Percentiles rank a stretch among this genome's conserved stretches.
Conservation (phyloP, 2,797 vertebrate species). For the Smutsia gigantea region DNA sequence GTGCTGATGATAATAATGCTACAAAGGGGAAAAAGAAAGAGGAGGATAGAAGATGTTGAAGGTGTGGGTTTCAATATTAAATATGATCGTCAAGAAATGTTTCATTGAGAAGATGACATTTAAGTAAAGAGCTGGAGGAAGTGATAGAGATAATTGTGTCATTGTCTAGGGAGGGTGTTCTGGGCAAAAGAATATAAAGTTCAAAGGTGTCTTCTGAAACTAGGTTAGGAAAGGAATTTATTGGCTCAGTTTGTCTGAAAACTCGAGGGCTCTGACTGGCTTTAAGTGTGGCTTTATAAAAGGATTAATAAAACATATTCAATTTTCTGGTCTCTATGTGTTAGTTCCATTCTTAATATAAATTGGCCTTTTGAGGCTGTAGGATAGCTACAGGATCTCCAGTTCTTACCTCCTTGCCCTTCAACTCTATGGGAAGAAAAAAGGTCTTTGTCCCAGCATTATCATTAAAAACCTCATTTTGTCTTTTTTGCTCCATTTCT, state of each 20-base stretch:
- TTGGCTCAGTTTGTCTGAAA: neutral
- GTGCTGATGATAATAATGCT: neutral
- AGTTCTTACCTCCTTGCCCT: neutral
- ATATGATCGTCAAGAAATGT: neutral
- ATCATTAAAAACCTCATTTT: neutral
- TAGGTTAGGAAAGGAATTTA: conserved; percentile 20
- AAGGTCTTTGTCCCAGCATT: conserved; percentile 7
- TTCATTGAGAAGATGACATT: neutral
- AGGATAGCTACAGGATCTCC: neutral
- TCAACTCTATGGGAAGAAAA: neutral
- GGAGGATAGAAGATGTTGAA: neutral
- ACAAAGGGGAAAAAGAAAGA: neutral
- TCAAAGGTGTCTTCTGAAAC: neutral
- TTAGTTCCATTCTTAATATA: neutral
- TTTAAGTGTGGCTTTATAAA: neutral
- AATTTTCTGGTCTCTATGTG: neutral
- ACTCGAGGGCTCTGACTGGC: neutral
- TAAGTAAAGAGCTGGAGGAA: conserved; percentile 8
- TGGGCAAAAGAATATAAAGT: neutral
- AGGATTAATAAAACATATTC: neutral
- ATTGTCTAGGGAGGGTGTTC: neutral
- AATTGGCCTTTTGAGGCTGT: neutral
- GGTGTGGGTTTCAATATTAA: neutral
- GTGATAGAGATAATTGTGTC: neutral
- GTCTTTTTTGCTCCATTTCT: neutral